Percentiles rank a stretch among this genome's conserved stretches.
These are phyloP conservation scores for Orchesellides sinensis DNA, from an alignment of 2,888 invertebrate species.

Conservation along the genomic window DNA sequence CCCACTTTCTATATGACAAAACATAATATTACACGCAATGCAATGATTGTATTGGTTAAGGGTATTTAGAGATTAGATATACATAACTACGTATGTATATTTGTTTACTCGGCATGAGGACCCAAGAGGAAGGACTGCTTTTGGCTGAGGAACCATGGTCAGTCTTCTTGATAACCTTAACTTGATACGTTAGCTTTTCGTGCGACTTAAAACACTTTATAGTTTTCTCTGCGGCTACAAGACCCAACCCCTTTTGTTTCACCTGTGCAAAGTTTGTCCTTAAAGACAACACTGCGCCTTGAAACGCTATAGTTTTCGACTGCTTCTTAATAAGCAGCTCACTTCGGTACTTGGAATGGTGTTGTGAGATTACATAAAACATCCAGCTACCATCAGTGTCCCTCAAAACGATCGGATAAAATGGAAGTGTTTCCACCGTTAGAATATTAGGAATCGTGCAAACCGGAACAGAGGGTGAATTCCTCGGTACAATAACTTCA, in stretches of 20 bases:
- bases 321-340: slow-evolving; percentile 47
- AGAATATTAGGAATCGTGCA: slow-evolving; percentile 57
- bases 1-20: not conserved
- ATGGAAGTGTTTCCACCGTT: slow-evolving; percentile 12
- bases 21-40: too few relatives aligned
- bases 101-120: slow-evolving; percentile 18
- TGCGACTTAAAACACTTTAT: slow-evolving; percentile 29
- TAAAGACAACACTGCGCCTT: slow-evolving; percentile 28
- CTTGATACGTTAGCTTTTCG: slow-evolving; percentile 33
- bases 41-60: not conserved
- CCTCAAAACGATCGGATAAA: slow-evolving; percentile 50
- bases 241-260: slow-evolving; percentile 15
- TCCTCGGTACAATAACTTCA: slow-evolving; percentile 7
- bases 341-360: slow-evolving; percentile 29
- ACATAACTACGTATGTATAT: too few relatives aligned
- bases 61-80: not conserved
- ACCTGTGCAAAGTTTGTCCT: slow-evolving; percentile 8
- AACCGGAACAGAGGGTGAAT: slow-evolving; percentile 1
- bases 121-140: slow-evolving; percentile 15
- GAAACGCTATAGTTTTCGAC: slow-evolving; percentile 34
- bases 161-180: slow-evolving; percentile 13
- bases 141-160: not conserved
- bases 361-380: slow-evolving; percentile 41
- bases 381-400: slow-evolving; percentile 51
- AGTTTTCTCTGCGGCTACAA: slow-evolving; percentile 20